Conservation (phyloP, 2,888 invertebrate species). For the Nephrotoma appendiculata region DNA sequence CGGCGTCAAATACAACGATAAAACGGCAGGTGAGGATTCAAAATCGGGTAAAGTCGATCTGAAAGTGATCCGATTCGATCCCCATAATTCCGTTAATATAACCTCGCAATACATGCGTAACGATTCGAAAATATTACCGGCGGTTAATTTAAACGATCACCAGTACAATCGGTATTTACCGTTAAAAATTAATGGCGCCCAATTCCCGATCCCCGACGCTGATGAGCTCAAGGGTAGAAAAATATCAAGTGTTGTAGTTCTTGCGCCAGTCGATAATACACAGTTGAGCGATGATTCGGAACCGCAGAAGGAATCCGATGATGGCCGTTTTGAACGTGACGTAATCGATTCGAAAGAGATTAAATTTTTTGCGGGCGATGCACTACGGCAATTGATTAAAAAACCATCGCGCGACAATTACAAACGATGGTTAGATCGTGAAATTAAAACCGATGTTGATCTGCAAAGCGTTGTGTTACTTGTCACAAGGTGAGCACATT, state of each 20-base stretch:
- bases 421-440: constrained; percentile 63
- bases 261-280: constrained; percentile 66
- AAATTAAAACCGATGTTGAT: constrained; percentile 57
- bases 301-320: constrained; percentile 16
- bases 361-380: constrained; percentile 58
- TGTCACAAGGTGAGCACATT: constrained; percentile 56
- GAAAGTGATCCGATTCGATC: constrained; percentile 73
- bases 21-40: constrained; percentile 38
- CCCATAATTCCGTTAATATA: constrained; percentile 56
- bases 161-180: constrained; percentile 74
- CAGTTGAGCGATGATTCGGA: constrained; percentile 19
- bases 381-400: constrained; percentile 58
- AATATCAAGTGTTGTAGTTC: constrained; percentile 71
- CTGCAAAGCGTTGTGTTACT: constrained; percentile 68
- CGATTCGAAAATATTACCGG: constrained; percentile 57
- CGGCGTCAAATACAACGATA: constrained; percentile 30
- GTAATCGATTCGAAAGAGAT: constrained; percentile 48
- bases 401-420: constrained; percentile 65
- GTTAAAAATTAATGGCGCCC: constrained; percentile 68
- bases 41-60: constrained; percentile 44
- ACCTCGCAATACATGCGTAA: constrained; percentile 57
- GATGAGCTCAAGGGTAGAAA: constrained; percentile 58
- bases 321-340: constrained; percentile 39
- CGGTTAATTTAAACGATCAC: constrained; percentile 56
- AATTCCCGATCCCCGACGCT: constrained; percentile 70